Percentiles rank a stretch among this genome's conserved stretches.
Conservation (phyloP, 2,888 invertebrate species). For the Protodeltote pygarga region DNA sequence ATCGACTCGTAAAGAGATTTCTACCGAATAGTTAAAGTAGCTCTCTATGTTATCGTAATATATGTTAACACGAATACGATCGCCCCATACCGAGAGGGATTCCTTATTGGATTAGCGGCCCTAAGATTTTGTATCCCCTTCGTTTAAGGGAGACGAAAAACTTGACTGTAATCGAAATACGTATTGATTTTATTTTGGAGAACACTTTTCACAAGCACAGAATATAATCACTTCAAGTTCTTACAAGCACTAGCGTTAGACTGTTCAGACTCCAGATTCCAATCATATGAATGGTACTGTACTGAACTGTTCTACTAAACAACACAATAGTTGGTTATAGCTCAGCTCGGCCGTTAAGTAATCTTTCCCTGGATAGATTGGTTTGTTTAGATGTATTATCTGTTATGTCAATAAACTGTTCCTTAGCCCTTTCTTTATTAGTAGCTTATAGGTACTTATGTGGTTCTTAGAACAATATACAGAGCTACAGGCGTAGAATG, state of each 20-base stretch:
- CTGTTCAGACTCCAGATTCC: too few relatives aligned
- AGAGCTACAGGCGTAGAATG: constrained; percentile 75
- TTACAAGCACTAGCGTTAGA: constrained; percentile 5
- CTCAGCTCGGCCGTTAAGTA: constrained; percentile 16
- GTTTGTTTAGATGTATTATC: constrained; percentile 45
- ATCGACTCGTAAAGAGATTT: too few relatives aligned
- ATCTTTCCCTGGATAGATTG: too few relatives aligned
- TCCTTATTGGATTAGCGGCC: constrained; percentile 75
- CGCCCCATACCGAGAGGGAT: constrained; percentile 58
- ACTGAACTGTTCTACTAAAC: constrained; percentile 1
- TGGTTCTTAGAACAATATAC: constrained; percentile 79
- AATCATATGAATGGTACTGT: constrained; percentile 16
- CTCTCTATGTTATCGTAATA: constrained; percentile 6
- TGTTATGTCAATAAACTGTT: constrained; percentile 45
- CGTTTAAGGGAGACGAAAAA: constrained; percentile 51
- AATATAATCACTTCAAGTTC: constrained; percentile 1
- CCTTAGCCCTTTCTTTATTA: constrained; percentile 30
- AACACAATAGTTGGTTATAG: constrained; percentile 9
- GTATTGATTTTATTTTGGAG: constrained; percentile 33
- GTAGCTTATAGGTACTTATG: constrained; percentile 59
- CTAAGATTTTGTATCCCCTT: constrained; percentile 57
- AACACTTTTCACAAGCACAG: constrained; percentile 10
- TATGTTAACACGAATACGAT: constrained; percentile 16
- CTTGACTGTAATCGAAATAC: constrained; percentile 33
- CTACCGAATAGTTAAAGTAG: constrained; percentile 13